These are phyloP conservation scores for Podargus strigoides DNA, from an alignment of 2,797 vertebrate species.

Conservation along the genomic window DNA sequence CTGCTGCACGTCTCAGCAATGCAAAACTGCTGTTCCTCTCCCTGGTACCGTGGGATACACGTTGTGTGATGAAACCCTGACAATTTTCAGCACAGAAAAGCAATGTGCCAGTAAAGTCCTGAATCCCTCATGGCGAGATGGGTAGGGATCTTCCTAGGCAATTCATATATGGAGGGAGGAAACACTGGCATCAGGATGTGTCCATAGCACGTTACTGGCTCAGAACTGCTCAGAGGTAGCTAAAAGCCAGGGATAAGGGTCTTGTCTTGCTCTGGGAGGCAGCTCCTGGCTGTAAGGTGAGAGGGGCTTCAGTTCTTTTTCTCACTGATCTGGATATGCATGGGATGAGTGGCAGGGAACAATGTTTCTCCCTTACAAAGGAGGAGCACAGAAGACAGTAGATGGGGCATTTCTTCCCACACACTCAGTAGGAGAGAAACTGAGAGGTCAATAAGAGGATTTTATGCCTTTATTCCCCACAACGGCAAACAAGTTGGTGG, in stretches of 20 bases:
- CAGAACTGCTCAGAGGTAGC: neutral
- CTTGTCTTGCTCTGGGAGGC: neutral
- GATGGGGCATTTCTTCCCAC: neutral
- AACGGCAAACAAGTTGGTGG: neutral
- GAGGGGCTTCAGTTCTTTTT: neutral
- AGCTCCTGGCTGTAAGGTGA: neutral
- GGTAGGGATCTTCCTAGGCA: neutral
- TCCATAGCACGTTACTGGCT: neutral
- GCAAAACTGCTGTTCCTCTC: neutral
- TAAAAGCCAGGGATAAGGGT: neutral
- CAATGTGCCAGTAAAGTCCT: neutral
- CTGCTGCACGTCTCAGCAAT: conserved; percentile 8
- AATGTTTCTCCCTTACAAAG: neutral
- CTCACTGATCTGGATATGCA: neutral
- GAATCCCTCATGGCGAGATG: neutral
- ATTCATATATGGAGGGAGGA: neutral
- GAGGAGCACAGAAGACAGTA: neutral
- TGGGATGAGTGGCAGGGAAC: neutral
- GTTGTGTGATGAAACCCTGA: neutral
- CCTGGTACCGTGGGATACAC: neutral
- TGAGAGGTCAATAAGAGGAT: neutral
- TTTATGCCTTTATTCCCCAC: neutral
- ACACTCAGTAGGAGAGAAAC: neutral
- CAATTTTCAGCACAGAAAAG: neutral
- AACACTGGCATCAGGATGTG: neutral